Base-by-base conservation (phyloP, 2,888 invertebrate species). In the Cordilura impudica region DNA sequence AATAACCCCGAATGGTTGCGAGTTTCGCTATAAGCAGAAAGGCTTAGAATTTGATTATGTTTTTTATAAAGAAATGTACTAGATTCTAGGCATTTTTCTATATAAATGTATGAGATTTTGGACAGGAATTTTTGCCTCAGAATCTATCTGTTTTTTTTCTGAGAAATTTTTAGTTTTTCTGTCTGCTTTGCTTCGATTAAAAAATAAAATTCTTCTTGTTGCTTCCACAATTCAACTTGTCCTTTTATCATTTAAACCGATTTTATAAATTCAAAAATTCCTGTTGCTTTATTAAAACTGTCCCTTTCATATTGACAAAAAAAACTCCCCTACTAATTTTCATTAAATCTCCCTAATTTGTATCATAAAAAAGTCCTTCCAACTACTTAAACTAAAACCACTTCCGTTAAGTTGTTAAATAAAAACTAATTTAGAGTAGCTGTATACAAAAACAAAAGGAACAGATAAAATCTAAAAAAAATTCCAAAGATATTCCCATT, bases 331-430 rank as follows among this genome's bases (percentile, higher is more conserved):
- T 29, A 23, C n/a, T n/a, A 5, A 29, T 19, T 19, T 21, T 58
- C 53, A 29, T 39, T 1, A 47, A 71, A 31, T 26, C n/a, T 26
- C 35, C 45, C 58, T 31, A n/a, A n/a, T 39, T 12, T 39, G 7
- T 6, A 2, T 12, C 3, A 35, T n/a, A 39, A 39, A n/a, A n/a
- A 39, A 39, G n/a, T 39, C 14, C 35, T 39, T n/a, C 31, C n/a
- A 39, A 3, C 35, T 39, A n/a, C 8, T 39, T 12, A 39, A 31
- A n/a, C n/a, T n/a, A 77, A 76, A 78, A 82, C 81, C 74, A 82
- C 81, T 82, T 82, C 81, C 82, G 78, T 66, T 67, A 23, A 54
- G 58, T 67, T 63, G 31, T 43, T 51, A 65, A 65, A 70, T 72
- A 60, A 56, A 69, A 61, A 51, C 49, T 31, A 72, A 63, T 75